A percentile compares a stretch with the other conserved stretches of the same genome.
phyloP scores from a whole-genome alignment of 2,797 vertebrate genomes.

The Scyliorhinus canicula region DNA sequence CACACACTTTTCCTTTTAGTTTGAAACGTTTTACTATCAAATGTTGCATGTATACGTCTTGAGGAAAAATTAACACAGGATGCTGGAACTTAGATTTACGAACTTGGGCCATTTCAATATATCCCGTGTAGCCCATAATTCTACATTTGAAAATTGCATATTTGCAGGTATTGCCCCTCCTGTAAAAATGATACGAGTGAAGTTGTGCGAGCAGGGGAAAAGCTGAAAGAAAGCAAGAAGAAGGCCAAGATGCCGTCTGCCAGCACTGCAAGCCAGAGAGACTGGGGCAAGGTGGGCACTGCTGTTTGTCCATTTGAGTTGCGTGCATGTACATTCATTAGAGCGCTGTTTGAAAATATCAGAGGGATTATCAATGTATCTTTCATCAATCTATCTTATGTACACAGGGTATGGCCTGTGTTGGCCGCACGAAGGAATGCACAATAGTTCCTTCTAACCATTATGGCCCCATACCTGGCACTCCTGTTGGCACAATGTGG shows the following conservation, averaged over 20 bases:
- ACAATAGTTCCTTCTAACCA: conserved; percentile 97
- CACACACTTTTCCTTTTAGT: neutral
- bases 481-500: conserved; percentile 94
- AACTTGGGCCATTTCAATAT: neutral
- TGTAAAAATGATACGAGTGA: conserved; percentile 98
- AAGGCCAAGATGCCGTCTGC: conserved; percentile 98
- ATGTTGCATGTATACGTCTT: neutral
- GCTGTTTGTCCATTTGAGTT: neutral
- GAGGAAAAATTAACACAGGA: neutral
- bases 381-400: neutral
- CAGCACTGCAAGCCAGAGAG: conserved; percentile 90
- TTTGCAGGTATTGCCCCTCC: conserved; percentile 91
- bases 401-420: conserved; percentile 91
- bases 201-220: conserved; percentile 94
- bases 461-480: conserved; percentile 87
- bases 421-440: conserved; percentile 95
- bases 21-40: neutral
- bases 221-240: conserved; percentile 97
- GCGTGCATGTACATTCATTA: neutral
- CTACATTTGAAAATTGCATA: conserved; percentile 33
- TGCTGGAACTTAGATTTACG: neutral
- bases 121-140: neutral
- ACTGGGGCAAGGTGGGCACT: conserved; percentile 90
- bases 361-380: neutral
- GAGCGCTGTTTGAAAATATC: neutral